Evolutionary conservation across 2,888 invertebrate species (phyloP).

Genomic region (Caenorhabditis plicata): DNA sequence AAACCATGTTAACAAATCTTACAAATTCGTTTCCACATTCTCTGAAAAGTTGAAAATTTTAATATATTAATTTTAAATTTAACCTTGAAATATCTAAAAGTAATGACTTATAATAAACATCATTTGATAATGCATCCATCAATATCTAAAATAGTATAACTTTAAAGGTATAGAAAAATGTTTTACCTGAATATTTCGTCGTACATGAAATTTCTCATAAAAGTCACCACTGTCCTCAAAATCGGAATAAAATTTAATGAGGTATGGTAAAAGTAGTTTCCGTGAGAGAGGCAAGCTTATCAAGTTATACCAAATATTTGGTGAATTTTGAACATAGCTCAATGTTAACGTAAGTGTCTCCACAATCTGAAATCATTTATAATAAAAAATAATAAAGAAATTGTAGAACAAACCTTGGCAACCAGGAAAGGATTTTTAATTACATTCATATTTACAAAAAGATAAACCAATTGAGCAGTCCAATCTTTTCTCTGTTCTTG

Average conservation of each 20-base stretch:
- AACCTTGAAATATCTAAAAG: conserved; percentile 83
- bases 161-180: background rate
- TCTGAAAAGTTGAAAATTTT: conserved; percentile 21
- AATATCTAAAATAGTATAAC: background rate
- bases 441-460: conserved; percentile 85
- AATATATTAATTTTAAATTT: background rate
- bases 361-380: too few species aligned
- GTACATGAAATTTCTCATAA: conserved; percentile 97
- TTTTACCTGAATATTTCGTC: conserved; percentile 87
- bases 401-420: too few species aligned
- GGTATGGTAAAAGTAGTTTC: conserved; percentile 79
- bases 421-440: conserved; percentile 94
- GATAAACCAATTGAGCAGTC: conserved; percentile 83
- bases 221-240: conserved; percentile 75
- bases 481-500: conserved; percentile 72
- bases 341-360: conserved; percentile 49
- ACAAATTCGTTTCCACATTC: conserved; percentile 72
- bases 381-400: too few species aligned
- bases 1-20: conserved; percentile 89
- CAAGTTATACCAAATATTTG: conserved; percentile 32
- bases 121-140: conserved; percentile 79
- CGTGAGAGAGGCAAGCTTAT: conserved; percentile 74
- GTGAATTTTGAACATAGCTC: conserved; percentile 12
- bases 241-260: conserved; percentile 95
- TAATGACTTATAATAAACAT: conserved; percentile 81